These are phyloP conservation scores for Paraescarpia echinospica DNA, from an alignment of 1,140 invertebrate species.

Conservation along the genomic window DNA sequence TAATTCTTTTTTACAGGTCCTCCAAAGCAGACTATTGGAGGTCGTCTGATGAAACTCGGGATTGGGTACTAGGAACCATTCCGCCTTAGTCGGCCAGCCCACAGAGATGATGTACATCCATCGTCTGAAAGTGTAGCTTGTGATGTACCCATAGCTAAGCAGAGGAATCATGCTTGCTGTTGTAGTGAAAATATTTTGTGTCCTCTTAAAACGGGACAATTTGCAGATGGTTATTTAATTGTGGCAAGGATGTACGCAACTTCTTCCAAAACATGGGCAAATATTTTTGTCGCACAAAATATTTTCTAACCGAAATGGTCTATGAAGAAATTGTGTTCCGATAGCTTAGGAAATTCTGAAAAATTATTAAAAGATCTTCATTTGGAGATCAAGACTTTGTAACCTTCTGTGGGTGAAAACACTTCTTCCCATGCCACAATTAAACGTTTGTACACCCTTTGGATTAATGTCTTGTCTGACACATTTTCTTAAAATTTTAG, in stretches of 20 bases:
- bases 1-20: background rate
- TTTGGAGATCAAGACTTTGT: background rate
- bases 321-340: background rate
- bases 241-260: background rate
- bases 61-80: background rate
- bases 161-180: background rate
- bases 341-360: too few species aligned
- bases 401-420: background rate
- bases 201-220: background rate
- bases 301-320: background rate
- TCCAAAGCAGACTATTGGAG: background rate
- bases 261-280: background rate
- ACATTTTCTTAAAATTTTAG: background rate
- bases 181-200: background rate
- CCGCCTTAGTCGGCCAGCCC: background rate
- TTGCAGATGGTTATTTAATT: background rate
- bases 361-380: too few species aligned
- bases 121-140: background rate
- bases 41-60: background rate
- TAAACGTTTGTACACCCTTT: background rate
- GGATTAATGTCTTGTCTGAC: background rate
- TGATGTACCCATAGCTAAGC: background rate
- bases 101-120: background rate
- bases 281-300: background rate
- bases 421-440: background rate